These are phyloP conservation scores for Thecocarcelia acutangulata DNA, from an alignment of 2,888 invertebrate species.

Conservation along the genomic window DNA sequence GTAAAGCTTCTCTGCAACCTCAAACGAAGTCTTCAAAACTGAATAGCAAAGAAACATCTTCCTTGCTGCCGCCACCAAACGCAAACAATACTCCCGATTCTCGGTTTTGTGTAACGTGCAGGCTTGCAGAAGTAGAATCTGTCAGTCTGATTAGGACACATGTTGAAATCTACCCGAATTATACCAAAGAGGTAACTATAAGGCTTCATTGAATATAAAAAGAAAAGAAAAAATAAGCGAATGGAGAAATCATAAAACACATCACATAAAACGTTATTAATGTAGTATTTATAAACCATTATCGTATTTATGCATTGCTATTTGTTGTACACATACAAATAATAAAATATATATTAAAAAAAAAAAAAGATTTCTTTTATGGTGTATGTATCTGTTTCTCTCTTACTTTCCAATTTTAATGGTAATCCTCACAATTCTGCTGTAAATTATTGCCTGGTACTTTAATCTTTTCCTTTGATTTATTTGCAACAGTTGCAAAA, in stretches of 20 bases:
- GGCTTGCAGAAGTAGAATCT: conserved; percentile 78
- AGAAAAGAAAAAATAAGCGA: conserved; percentile 40
- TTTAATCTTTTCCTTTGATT: too few species aligned
- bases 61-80: background rate
- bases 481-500: too few species aligned
- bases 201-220: conserved; percentile 73
- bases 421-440: too few species aligned
- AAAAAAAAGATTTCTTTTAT: background rate
- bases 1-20: background rate
- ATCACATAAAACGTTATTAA: too few species aligned
- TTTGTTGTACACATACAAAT: too few species aligned
- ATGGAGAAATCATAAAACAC: background rate
- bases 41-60: background rate
- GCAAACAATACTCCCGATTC: background rate
- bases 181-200: conserved; percentile 82
- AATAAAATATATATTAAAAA: too few species aligned
- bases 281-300: background rate
- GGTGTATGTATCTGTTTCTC: background rate
- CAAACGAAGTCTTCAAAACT: background rate
- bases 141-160: conserved; percentile 79
- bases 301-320: too few species aligned
- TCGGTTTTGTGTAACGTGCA: conserved; percentile 69
- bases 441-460: too few species aligned
- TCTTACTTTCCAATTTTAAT: too few species aligned
- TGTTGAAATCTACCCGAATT: conserved; percentile 80